Evolutionary conservation across 2,113 vertebrate genomes (phyloP), one percentile per base, ranked within the genome.

Genomic region (Eclectus roratus): DNA sequence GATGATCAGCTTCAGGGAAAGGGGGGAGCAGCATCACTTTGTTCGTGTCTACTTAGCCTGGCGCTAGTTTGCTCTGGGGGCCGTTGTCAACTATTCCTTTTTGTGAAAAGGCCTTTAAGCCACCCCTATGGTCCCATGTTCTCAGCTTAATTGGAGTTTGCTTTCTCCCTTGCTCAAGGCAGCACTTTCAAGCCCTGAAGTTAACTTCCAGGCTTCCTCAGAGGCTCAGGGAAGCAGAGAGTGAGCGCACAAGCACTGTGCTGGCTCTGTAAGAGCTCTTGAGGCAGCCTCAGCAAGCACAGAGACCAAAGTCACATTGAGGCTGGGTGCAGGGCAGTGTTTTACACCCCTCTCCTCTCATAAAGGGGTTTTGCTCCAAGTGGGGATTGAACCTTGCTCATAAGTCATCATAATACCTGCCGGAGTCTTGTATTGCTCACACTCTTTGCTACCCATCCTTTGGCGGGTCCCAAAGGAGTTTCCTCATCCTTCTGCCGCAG

Each of bases 111-210:
- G 87, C 80, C 91, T 89, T 58, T 61, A n/a, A 80, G 68, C 46
- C 65, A 89, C 50, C 89, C 50, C 61, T 20, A 0, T 39, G 78
- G 81, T 31, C 23, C 39, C 1, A 1, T 66, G 55, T 53, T 84
- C 56, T 84, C 91, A 84, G 60, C 87, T 41, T 74, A 56, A 61
- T 71, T 71, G 73, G 64, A 87, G 80, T 91, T 91, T 87, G 84
- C 64, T 79, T 66, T 44, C 81, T 52, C 63, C 58, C 43, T 78
- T 1, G 8, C 94, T 95, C 60, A 37, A 73, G 73, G 87, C 89
- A 81, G 64, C 73, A 10, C n/a, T 92, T 64, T 13, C 5, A 49
- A 68, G 60, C 69, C 77, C 60, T 65, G 65, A 37, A 29, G 84
- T 55, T 65, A 41, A 52, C 31, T 86, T n/a, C 39, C 72, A 73